A percentile compares a stretch with the other conserved stretches of the same genome.
phyloP scores from a whole-genome alignment of 2,113 vertebrate species.

The Motacilla tschutschensis region DNA sequence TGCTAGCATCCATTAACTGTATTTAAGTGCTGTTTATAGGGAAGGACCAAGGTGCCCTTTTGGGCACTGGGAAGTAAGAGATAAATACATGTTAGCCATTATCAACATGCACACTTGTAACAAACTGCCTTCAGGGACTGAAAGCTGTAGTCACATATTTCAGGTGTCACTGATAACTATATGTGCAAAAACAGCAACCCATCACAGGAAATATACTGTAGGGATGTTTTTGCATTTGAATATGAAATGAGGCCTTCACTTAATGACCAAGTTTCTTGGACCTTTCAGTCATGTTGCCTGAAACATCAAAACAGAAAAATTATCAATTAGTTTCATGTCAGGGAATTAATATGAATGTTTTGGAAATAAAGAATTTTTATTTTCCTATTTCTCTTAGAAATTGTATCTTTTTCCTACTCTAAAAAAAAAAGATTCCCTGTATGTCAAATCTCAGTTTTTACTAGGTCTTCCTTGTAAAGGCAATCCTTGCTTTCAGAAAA shows the following conservation, averaged over 20 bases:
- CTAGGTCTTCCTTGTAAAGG: neutral
- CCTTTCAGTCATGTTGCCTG: neutral
- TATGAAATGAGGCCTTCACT: neutral
- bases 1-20: neutral
- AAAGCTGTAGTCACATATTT: neutral
- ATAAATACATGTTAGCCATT: neutral
- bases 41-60: neutral
- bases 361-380: neutral
- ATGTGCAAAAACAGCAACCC: neutral
- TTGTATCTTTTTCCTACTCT: neutral
- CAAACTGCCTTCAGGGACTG: neutral
- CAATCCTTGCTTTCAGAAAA: neutral
- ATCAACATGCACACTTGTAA: neutral
- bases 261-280: neutral
- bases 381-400: neutral
- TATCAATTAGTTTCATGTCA: neutral
- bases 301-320: neutral
- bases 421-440: neutral
- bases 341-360: neutral
- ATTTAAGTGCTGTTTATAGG: neutral
- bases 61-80: neutral
- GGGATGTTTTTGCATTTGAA: neutral
- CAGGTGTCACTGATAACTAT: neutral
- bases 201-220: neutral
- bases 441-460: neutral